phyloP scores from a whole-genome alignment of 1,140 invertebrate genomes.

The Papilio machaon region DNA sequence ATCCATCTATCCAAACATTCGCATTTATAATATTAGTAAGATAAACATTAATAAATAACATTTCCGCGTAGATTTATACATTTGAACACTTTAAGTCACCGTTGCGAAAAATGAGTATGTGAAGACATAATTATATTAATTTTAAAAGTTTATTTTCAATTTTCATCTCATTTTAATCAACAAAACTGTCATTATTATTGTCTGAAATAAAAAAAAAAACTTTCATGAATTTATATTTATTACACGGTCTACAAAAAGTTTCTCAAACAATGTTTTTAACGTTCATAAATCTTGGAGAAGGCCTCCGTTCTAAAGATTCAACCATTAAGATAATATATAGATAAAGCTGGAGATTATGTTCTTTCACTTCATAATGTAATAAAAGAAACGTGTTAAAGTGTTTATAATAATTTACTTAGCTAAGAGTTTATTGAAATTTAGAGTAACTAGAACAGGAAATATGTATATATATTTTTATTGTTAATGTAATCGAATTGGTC shows the following conservation, averaged over 20 bases:
- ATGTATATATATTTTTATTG: too few relatives aligned
- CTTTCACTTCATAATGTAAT: neutral
- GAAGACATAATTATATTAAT: neutral
- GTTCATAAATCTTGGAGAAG: slow-evolving; percentile 7
- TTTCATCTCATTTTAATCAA: neutral
- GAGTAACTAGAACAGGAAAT: too few relatives aligned
- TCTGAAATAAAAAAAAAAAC: neutral
- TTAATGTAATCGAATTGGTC: too few relatives aligned
- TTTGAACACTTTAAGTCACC: too few relatives aligned
- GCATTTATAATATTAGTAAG: too few relatives aligned
- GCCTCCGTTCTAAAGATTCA: neutral
- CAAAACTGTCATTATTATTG: neutral
- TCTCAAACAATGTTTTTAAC: slow-evolving; percentile 9
- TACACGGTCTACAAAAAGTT: slow-evolving; percentile 17
- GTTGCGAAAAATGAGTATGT: too few relatives aligned
- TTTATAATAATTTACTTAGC: neutral
- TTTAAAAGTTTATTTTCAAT: too few relatives aligned
- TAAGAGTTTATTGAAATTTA: too few relatives aligned
- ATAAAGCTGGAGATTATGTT: slow-evolving; percentile 5
- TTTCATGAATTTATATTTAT: slow-evolving; percentile 1
- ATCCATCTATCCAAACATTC: too few relatives aligned
- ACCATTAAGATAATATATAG: slow-evolving; percentile 16
- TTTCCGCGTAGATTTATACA: too few relatives aligned
- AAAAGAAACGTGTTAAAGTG: neutral
- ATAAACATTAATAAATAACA: too few relatives aligned